Evolutionary conservation across 1,140 invertebrate genomes (phyloP), one percentile per base, ranked within the genome.

Genomic region (Laupala kohalensis): DNA sequence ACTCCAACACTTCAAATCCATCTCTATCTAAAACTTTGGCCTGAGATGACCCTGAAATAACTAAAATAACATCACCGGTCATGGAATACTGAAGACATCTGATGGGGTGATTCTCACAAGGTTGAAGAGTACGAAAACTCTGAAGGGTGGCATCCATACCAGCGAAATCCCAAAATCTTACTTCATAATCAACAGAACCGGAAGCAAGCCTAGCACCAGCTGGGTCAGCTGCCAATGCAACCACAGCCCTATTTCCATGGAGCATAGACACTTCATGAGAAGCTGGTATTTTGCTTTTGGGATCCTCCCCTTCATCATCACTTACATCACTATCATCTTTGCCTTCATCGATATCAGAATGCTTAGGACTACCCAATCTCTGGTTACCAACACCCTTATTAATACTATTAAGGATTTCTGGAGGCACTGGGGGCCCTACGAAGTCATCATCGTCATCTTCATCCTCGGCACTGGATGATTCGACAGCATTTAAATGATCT

Each of bases 81-180:
- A 87, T 87, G 0, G 94, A 97, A 80, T 97, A 99, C 73, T 96
- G 90, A 0, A 99, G 77, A 70, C 88, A 87, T 76, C 91, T 91
- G 37, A 99, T 96, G 0, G 94, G 94, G 82, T 99, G 94, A 29
- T 95, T 94, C 80, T 98, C 96, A 81, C 94, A 97, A 0, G 97
- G 97, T 74, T 92, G 88, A 6, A 98, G 81, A 0, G 90, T 92
- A n/a, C 97, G 86, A 78, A 98, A 99, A 74, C 93, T 93, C 69
- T 91, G 86, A 81, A 97, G 85, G 0, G 90, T 88, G 0, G 91
- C 86, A 80, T 99, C 96, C 95, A 99, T 98, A 9, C 96, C 96
- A 71, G 94, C 92, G 85, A 99, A 99, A 82, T 99, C 97, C 94
- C 95, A 99, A 74, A 99, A 93, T 72, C 90, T 91, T 0, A 99